Evolutionary conservation across 2,113 vertebrate genomes (phyloP).

Genomic region (Pterophyllum scalare): DNA sequence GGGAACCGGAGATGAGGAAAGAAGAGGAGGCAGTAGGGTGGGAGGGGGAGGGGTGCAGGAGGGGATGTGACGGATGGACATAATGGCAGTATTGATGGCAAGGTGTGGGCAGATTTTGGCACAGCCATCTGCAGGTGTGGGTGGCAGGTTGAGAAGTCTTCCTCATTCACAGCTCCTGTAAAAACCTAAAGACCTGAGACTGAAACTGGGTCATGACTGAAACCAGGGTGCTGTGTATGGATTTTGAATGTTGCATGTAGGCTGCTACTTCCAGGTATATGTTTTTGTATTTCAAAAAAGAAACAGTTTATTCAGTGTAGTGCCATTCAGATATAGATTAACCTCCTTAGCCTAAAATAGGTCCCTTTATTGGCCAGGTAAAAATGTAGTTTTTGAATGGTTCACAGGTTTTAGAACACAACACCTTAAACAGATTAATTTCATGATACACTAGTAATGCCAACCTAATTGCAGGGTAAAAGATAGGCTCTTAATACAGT

Average conservation of each 20-base stretch:
- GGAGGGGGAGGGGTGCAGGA: background rate
- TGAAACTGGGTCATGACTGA: slow-evolving; percentile 63
- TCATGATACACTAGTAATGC: background rate
- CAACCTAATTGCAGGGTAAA: background rate
- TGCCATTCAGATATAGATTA: slow-evolving; percentile 8
- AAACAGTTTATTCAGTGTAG: background rate
- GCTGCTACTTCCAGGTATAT: slow-evolving; percentile 18
- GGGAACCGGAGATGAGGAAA: slow-evolving; percentile 48
- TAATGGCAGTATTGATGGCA: slow-evolving; percentile 52
- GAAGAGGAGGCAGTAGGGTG: slow-evolving; percentile 20
- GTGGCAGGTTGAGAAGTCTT: slow-evolving; percentile 69
- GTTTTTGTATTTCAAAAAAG: slow-evolving; percentile 10
- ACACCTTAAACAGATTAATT: background rate
- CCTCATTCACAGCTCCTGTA: slow-evolving; percentile 42
- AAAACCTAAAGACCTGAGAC: slow-evolving; percentile 39
- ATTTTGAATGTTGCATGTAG: slow-evolving; percentile 35
- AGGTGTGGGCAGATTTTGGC: slow-evolving; percentile 73
- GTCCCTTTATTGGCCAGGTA: background rate
- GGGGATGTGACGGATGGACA: slow-evolving; percentile 46
- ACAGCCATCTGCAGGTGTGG: slow-evolving; percentile 64
- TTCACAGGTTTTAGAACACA: background rate
- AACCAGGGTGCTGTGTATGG: slow-evolving; percentile 21
- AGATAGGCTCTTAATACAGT: background rate
- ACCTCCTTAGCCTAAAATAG: background rate
- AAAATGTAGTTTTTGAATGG: background rate